Evolutionary conservation across 2,797 vertebrate genomes (phyloP), one percentile per base, ranked within the genome.

Genomic region (Leptoclinus maculatus): DNA sequence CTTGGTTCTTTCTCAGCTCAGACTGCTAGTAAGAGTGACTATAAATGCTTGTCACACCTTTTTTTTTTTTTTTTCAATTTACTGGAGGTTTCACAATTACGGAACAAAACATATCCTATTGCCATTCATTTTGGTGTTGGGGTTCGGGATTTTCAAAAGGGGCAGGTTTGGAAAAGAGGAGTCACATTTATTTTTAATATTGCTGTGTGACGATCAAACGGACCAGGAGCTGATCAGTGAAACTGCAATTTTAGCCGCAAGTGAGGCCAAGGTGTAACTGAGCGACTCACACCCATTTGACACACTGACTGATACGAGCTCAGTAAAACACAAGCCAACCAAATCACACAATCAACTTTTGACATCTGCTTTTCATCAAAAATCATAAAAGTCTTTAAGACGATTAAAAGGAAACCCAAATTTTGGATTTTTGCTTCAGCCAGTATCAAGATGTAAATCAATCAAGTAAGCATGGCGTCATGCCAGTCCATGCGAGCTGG

Each of bases 121-220:
- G 81, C 78, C 74, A 74, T 82, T 81, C 11, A 62, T 76, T 83
- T 86, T 71, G 53, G 72, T 67, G 64, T 64, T 56, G 19, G 51
- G 65, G 66, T 47, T 76, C 41, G 65, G 80, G 75, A 74, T 65
- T 68, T 85, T 67, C 10, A 73, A 45, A 45, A 87, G 38, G 68
- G 47, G 29, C 49, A 72, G 68, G 80, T 73, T 71, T 17, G 68
- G 80, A 69, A 80, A 82, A 70, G 54, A 74, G 73, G 80, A 82
- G 67, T 91, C 89, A 90, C 83, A 88, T 90, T 83, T 69, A 0
- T 34, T 67, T 43, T 76, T 79, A 16, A 79, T 91, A 93, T 92
- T 93, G 90, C 91, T 92, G 81, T 54, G 64, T 78, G 74, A 59
- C 10, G 67, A 82, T 86, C 85, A 66, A 83, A 78, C 57, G 74